Evolutionary conservation across 2,888 invertebrate species (phyloP).

Genomic region (Caenorhabditis sp.): DNA sequence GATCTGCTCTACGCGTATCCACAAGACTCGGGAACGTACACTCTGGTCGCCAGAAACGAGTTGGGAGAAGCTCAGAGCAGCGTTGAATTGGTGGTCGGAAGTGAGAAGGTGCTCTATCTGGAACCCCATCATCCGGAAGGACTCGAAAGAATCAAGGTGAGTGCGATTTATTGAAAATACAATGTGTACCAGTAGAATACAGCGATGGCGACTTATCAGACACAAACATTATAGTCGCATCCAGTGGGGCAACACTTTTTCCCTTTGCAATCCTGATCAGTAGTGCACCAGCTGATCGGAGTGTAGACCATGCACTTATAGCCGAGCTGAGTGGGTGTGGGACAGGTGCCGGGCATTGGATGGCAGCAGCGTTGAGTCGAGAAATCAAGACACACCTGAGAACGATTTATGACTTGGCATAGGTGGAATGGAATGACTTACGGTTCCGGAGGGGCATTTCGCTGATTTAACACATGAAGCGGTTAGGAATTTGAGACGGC

Average conservation of each 20-base stretch:
- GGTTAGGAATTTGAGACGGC: slow-evolving; percentile 44
- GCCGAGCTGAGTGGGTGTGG: slow-evolving; percentile 52
- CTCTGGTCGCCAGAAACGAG: slow-evolving; percentile 86
- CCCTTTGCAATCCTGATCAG: slow-evolving; percentile 53
- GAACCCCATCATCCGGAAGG: slow-evolving; percentile 87
- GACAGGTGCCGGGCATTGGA: slow-evolving; percentile 58
- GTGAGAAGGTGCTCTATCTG: slow-evolving; percentile 82
- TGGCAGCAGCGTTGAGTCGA: slow-evolving; percentile 52
- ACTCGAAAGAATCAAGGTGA: slow-evolving; percentile 64
- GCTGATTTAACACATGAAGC: slow-evolving; percentile 53
- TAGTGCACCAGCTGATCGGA: slow-evolving; percentile 57
- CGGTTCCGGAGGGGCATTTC: slow-evolving; percentile 54
- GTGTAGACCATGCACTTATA: slow-evolving; percentile 58
- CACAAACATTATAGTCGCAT: slow-evolving; percentile 60
- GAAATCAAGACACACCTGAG: slow-evolving; percentile 56
- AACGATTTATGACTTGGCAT: too few relatives aligned
- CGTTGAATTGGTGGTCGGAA: slow-evolving; percentile 69
- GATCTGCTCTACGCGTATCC: slow-evolving; percentile 96
- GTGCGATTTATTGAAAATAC: slow-evolving; percentile 8
- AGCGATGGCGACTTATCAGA: slow-evolving; percentile 13
- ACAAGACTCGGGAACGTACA: slow-evolving; percentile 95
- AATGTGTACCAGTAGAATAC: not conserved
- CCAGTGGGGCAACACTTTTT: slow-evolving; percentile 61
- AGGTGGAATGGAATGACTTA: too few relatives aligned
- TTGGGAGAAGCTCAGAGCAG: slow-evolving; percentile 84